Percentiles rank a stretch among this genome's conserved stretches.
Conservation (phyloP, 2,888 invertebrate genomes). For the Meta bourneti region DNA sequence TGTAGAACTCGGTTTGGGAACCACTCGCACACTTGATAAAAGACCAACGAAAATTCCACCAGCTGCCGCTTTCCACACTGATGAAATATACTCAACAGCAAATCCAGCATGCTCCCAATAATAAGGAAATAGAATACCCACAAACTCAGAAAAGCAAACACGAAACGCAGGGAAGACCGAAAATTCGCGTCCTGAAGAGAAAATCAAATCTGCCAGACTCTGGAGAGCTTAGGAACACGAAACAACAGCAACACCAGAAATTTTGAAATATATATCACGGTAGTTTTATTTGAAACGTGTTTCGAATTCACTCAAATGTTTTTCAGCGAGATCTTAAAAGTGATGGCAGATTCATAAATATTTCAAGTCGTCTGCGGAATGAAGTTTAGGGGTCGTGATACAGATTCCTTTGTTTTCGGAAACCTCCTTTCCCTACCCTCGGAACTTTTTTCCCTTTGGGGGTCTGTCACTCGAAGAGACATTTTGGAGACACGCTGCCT, state of each 20-base stretch:
- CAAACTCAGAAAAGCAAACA: slow-evolving; percentile 25
- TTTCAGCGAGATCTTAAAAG: slow-evolving; percentile 59
- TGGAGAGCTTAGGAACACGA: slow-evolving; percentile 25
- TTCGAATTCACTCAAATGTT: slow-evolving; percentile 52
- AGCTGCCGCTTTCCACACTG: too few relatives aligned
- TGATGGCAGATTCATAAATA: slow-evolving; percentile 71
- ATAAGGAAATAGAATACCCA: too few relatives aligned
- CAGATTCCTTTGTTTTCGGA: slow-evolving; percentile 36
- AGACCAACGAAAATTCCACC: too few relatives aligned
- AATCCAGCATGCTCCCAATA: too few relatives aligned
- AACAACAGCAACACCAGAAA: background rate
- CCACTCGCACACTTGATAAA: too few relatives aligned
- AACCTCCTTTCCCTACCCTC: background rate
- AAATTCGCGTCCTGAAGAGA: slow-evolving; percentile 12
- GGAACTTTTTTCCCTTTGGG: background rate
- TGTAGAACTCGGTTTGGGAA: too few relatives aligned
- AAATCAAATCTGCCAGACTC: slow-evolving; percentile 60
- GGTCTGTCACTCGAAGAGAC: slow-evolving; percentile 18
- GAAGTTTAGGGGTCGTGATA: slow-evolving; percentile 59
- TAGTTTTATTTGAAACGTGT: slow-evolving; percentile 68
- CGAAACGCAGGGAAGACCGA: slow-evolving; percentile 23
- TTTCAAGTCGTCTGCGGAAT: slow-evolving; percentile 61
- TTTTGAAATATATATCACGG: slow-evolving; percentile 19
- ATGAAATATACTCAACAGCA: too few relatives aligned
- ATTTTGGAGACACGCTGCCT: slow-evolving; percentile 9